These are phyloP conservation scores for Lontra canadensis DNA, from an alignment of 2,113 vertebrate species.

Conservation along the genomic window DNA sequence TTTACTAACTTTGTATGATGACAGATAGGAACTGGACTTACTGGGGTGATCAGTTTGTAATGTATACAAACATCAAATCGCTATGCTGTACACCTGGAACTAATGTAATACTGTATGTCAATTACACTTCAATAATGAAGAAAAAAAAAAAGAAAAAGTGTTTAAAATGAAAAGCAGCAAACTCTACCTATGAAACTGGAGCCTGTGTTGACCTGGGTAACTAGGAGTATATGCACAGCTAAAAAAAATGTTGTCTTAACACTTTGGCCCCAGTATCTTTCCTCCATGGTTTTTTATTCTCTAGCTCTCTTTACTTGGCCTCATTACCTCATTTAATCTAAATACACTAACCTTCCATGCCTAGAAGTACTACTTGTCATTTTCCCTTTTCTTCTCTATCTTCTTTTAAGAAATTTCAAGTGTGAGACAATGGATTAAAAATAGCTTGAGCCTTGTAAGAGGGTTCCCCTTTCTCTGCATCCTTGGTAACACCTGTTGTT, in stretches of 20 bases:
- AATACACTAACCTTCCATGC: neutral
- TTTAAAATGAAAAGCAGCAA: neutral
- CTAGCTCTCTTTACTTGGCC: neutral
- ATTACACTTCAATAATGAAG: neutral
- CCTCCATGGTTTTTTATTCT: neutral
- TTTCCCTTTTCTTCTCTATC: neutral
- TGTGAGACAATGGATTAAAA: neutral
- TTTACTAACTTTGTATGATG: neutral
- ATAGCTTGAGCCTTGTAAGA: neutral
- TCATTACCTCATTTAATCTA: too few relatives aligned
- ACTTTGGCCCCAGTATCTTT: neutral
- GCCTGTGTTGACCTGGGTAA: neutral
- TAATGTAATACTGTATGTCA: neutral
- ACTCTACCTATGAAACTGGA: neutral
- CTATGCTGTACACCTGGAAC: neutral
- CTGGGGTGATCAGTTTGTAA: neutral
- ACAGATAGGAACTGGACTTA: neutral
- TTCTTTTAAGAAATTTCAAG: neutral
- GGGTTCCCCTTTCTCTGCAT: neutral
- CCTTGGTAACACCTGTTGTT: neutral
- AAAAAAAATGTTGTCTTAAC: neutral
- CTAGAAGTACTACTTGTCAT: neutral
- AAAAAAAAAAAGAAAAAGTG: neutral
- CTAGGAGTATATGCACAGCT: too few relatives aligned
- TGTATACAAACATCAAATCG: neutral